Conservation (phyloP, 2,888 invertebrate genomes). For the Megaustenia siamemsis region DNA sequence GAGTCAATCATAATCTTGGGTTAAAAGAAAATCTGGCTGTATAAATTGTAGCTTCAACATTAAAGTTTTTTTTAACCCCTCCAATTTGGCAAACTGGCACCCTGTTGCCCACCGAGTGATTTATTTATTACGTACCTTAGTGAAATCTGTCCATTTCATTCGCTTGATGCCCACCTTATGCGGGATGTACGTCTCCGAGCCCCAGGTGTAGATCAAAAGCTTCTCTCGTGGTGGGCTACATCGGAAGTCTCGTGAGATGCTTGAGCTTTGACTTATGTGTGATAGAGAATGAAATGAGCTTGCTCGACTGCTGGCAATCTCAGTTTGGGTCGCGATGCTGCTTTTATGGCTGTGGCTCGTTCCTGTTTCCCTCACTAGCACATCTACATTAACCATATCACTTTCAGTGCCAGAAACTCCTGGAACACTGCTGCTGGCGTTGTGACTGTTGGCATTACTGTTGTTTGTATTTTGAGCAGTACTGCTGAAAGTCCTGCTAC, state of each 20-base stretch:
- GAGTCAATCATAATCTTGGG: too few species aligned
- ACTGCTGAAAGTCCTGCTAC: background rate
- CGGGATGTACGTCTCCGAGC: constrained; percentile 90
- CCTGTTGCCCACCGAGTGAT: background rate
- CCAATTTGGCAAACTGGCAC: background rate
- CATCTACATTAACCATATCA: background rate
- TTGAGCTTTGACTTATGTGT: constrained; percentile 46
- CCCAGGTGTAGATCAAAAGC: constrained; percentile 90
- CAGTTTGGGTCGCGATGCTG: constrained; percentile 49
- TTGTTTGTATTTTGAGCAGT: background rate
- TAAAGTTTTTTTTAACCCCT: too few species aligned
- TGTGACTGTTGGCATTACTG: constrained; percentile 10
- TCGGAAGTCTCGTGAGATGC: constrained; percentile 41
- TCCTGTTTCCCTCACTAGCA: background rate
- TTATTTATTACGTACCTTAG: constrained; percentile 24
- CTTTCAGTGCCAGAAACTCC: background rate
- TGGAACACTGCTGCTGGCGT: background rate
- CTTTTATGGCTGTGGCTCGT: constrained; percentile 9
- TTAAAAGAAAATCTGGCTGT: too few species aligned
- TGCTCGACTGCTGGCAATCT: constrained; percentile 1
- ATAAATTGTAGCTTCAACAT: too few species aligned
- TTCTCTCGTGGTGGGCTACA: constrained; percentile 80
- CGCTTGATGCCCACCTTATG: constrained; percentile 88
- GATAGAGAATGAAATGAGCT: constrained; percentile 44
- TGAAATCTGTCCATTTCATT: constrained; percentile 84